These are phyloP conservation scores for Gobius niger DNA, from an alignment of 2,113 vertebrate species.

Conservation along the genomic window DNA sequence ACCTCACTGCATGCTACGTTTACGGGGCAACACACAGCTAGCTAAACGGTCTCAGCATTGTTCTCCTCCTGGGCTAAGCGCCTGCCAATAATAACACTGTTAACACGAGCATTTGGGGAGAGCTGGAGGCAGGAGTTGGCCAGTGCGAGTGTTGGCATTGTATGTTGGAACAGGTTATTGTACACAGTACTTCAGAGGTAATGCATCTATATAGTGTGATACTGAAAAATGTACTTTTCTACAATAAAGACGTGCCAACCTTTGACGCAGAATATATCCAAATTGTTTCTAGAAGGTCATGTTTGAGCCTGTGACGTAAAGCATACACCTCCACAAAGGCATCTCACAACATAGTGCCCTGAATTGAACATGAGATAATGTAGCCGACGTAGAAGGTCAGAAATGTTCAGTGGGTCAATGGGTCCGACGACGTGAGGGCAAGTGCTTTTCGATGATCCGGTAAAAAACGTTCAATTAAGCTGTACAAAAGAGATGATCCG, in stretches of 20 bases:
- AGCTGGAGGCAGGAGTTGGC: conserved; percentile 4
- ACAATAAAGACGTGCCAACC: neutral
- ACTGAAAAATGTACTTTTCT: neutral
- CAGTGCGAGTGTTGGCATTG: neutral
- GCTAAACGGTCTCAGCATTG: neutral
- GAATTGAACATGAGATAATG: no score
- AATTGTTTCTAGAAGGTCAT: neutral
- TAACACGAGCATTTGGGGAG: neutral
- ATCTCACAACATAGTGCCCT: no score
- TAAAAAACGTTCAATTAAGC: no score
- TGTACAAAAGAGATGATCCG: no score
- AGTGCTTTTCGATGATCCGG: no score
- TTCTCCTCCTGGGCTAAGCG: conserved; percentile 9
- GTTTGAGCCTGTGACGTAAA: neutral
- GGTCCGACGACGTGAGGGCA: no score
- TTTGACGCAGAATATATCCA: neutral
- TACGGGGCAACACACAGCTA: neutral
- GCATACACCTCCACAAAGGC: no score
- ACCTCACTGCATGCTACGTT: neutral
- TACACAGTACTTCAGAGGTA: neutral
- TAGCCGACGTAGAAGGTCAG: no score
- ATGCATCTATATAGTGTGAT: neutral
- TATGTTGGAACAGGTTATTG: neutral
- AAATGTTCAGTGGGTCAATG: no score
- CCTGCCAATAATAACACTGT: conserved; percentile 9